A percentile compares a stretch with the other conserved stretches of the same genome.
phyloP scores from a whole-genome alignment of 2,113 vertebrate species.

The Ciconia stormi region DNA sequence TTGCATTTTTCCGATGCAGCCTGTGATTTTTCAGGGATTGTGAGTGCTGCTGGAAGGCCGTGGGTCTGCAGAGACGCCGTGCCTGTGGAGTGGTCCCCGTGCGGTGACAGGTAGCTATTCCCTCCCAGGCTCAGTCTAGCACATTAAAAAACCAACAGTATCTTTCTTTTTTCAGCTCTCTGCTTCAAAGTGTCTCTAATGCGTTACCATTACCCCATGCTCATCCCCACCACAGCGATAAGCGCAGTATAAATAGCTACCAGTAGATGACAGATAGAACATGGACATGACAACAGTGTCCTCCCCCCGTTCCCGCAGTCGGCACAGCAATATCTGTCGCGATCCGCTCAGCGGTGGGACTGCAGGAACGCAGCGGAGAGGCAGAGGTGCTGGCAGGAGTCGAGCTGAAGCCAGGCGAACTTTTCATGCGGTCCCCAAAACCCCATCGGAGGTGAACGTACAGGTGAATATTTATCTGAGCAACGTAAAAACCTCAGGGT shows the following conservation, averaged over 20 bases:
- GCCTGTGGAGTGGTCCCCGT: background rate
- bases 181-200: conserved; percentile 25
- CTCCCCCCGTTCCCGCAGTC: background rate
- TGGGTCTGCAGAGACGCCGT: background rate
- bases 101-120: conserved; percentile 26
- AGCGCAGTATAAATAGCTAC: conserved; percentile 60
- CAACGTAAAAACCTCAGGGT: background rate
- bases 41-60: background rate
- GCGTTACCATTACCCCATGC: background rate
- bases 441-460: background rate
- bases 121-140: conserved; percentile 56
- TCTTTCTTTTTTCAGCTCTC: conserved; percentile 31
- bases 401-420: background rate
- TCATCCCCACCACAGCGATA: conserved; percentile 3
- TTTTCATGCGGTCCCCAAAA: background rate
- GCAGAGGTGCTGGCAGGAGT: background rate
- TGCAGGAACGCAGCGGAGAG: background rate
- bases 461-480: background rate
- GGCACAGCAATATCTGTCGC: background rate
- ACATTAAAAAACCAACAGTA: conserved; percentile 4
- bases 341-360: background rate
- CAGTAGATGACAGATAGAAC: conserved; percentile 64
- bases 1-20: background rate
- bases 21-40: background rate
- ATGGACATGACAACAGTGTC: conserved; percentile 52